Percentiles rank a stretch among this genome's conserved stretches.
These are phyloP conservation scores for Montipora cactus DNA, from an alignment of 64 coral and sea anemone species.

Conservation along the genomic window DNA sequence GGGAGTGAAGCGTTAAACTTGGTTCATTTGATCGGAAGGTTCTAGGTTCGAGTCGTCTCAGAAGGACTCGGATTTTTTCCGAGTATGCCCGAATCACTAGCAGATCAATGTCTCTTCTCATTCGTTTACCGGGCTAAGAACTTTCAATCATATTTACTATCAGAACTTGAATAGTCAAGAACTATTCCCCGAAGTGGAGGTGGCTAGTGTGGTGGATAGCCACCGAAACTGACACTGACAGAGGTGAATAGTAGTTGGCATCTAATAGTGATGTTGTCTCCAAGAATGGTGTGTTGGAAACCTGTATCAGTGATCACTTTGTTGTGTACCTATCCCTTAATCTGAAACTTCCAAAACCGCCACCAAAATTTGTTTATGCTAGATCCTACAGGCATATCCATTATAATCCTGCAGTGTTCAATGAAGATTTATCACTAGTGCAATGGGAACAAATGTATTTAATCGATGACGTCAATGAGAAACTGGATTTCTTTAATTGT, in stretches of 20 bases:
- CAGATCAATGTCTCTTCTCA: too few relatives aligned
- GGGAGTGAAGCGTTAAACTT: too few relatives aligned
- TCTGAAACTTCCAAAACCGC: not conserved
- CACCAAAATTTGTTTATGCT: not conserved
- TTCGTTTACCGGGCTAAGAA: too few relatives aligned
- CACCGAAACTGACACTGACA: too few relatives aligned
- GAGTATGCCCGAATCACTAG: too few relatives aligned
- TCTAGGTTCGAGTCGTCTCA: too few relatives aligned
- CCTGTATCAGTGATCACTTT: conserved; percentile 9
- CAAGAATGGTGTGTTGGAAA: not conserved
- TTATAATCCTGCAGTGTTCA: not conserved
- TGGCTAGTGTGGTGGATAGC: too few relatives aligned
- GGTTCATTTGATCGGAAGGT: too few relatives aligned
- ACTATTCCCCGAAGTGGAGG: too few relatives aligned
- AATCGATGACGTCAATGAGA: conserved; percentile 40
- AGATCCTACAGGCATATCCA: not conserved
- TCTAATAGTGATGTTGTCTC: conserved; percentile 1
- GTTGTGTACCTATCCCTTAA: not conserved
- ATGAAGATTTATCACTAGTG: not conserved
- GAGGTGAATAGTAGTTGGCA: not conserved
- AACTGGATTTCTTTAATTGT: conserved; percentile 40
- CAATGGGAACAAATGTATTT: conserved; percentile 44
- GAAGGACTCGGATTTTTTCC: too few relatives aligned
- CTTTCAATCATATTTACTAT: too few relatives aligned
- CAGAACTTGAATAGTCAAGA: too few relatives aligned